Evolutionary conservation across 1,140 invertebrate species (phyloP).

Genomic region (Paracyclopina nana): DNA sequence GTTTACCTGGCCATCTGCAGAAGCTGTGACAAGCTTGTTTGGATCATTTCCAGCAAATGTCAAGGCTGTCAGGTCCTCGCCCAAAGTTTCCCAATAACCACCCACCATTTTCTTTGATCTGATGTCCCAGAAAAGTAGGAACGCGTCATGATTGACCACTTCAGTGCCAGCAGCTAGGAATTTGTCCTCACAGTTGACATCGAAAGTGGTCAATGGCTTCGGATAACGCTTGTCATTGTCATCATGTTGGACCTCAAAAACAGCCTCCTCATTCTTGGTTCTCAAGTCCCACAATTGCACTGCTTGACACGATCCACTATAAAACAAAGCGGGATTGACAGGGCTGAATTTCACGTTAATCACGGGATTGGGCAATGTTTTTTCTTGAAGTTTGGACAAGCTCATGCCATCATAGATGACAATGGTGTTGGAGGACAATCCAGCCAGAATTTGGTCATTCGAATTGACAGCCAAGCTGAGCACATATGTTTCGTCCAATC

Average conservation of each 20-base stretch:
- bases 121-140: slow-evolving; percentile 61
- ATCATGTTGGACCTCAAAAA: slow-evolving; percentile 34
- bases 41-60: slow-evolving; percentile 50
- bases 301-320: background rate
- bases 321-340: background rate
- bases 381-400: background rate
- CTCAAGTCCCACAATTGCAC: slow-evolving; percentile 20
- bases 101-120: slow-evolving; percentile 44
- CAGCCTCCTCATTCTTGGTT: slow-evolving; percentile 40
- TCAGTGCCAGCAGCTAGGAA: slow-evolving; percentile 56
- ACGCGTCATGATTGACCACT: slow-evolving; percentile 43
- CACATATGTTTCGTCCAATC: too few species aligned
- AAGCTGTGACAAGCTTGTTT: slow-evolving; percentile 47
- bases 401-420: background rate
- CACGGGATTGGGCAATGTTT: background rate
- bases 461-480: too few species aligned
- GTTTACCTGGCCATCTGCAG: slow-evolving; percentile 61
- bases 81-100: slow-evolving; percentile 64
- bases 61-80: slow-evolving; percentile 60
- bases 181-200: slow-evolving; percentile 46
- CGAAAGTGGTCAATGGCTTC: slow-evolving; percentile 46
- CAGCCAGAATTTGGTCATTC: too few species aligned
- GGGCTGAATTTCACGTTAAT: background rate
- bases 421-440: too few species aligned
- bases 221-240: slow-evolving; percentile 21